Evolutionary conservation across 2,888 invertebrate species (phyloP), one percentile per base, ranked within the genome.

Genomic region (Tribolium freemani): DNA sequence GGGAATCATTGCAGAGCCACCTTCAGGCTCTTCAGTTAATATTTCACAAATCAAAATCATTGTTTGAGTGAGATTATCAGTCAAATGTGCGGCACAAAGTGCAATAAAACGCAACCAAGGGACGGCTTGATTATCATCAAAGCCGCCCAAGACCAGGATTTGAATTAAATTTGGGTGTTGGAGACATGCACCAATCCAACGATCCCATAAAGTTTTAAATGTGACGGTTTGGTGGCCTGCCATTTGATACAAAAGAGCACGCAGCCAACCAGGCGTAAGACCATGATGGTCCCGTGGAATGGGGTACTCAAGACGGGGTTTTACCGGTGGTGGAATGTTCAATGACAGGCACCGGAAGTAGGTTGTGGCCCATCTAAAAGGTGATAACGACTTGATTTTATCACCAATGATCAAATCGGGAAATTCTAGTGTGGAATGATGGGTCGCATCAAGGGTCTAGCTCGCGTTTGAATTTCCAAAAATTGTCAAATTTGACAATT

Each of bases 11-110:
- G 94, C 92, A 0, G 93, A 92, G 0, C 94, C 95, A 0, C 96
- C 96, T 70, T 95, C 95, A 0, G 95, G 93, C 81, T 96, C 95
- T 74, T 93, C 92, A 0, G 95, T 94, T 61, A 95, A 87, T 0
- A 94, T 89, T 83, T 96, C 94, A 84, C 96, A 96, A 13, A 95
- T 88, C 75, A 93, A 88, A 51, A 91, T 91, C 94, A 96, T 94
- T 0, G 95, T 93, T 81, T 93, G 91, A 1, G 92, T 91, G 10
- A 95, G 87, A 79, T 90, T 92, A 92, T 93, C 90, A 31, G 91
- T 91, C 38, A 94, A 81, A 71, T 92, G 86, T 0, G 91, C 93
- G 0, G 90, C 91, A 75, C 94, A 93, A 0, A 95, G 89, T 0
- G 93, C 92, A 26, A 95, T 87, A 82, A 96, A 94, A 77, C 92